These are phyloP conservation scores for Campoletis raptor DNA, from an alignment of 2,888 invertebrate species.

Conservation along the genomic window DNA sequence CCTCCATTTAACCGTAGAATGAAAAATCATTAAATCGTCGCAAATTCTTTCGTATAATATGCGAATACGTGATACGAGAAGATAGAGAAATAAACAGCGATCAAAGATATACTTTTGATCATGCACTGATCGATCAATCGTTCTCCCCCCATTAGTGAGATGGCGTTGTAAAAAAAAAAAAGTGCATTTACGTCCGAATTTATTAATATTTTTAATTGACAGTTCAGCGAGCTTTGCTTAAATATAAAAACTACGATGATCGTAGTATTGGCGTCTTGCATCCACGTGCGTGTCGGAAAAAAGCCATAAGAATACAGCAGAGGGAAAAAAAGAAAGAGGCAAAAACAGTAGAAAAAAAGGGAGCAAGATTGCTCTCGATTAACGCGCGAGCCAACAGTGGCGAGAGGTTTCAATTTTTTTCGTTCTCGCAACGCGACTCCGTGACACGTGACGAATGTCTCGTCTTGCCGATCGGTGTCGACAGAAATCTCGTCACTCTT, in stretches of 20 bases:
- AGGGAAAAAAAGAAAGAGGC: conserved; percentile 6
- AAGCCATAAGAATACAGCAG: conserved; percentile 6
- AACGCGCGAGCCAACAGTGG: conserved; percentile 60
- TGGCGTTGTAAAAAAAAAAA: background rate
- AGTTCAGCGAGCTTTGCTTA: background rate
- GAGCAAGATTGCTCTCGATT: conserved; percentile 61
- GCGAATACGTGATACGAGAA: conserved; percentile 33
- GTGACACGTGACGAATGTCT: conserved; percentile 76
- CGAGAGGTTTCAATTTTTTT: conserved; percentile 68
- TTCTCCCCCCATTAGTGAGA: background rate
- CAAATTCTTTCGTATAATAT: conserved; percentile 53
- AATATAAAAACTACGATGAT: conserved; percentile 6
- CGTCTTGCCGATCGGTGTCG: conserved; percentile 75
- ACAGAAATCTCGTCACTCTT: conserved; percentile 71
- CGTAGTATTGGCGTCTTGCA: background rate
- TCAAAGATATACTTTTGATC: conserved; percentile 28
- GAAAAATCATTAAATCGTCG: conserved; percentile 50
- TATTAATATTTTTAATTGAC: background rate
- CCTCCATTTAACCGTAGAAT: conserved; percentile 9
- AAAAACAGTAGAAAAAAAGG: conserved; percentile 39
- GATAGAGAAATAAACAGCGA: conserved; percentile 36
- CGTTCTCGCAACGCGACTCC: conserved; percentile 62
- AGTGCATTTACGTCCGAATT: background rate
- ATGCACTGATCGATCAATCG: conserved; percentile 49
- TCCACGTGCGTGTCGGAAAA: conserved; percentile 45